Base-by-base conservation (phyloP, 2,797 vertebrate genomes). In the Odontamblyopus lacepedii region DNA sequence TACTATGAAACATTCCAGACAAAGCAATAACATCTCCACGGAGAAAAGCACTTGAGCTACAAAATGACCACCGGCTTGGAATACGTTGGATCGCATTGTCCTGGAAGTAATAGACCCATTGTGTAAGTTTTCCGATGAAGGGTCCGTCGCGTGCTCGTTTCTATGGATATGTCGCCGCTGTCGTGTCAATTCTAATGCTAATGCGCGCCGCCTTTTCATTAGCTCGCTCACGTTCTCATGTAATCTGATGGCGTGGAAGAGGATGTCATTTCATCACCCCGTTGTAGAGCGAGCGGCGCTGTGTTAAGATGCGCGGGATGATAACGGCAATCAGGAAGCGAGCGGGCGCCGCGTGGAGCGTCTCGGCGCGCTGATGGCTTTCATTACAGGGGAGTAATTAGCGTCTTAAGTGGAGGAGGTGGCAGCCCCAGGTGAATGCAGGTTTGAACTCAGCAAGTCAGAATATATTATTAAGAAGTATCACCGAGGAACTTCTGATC, bases 361-460 rank as follows among this genome's bases (percentile, higher is more conserved):
- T 83, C 64, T 78, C 81, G 78, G 75, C 73, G 74, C 63, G 74
- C 81, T 89, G 86, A 92, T 90, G 88, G 79, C 82, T 85, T 87
- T 91, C 85, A 86, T 90, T 88, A 85, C 76, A 72, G 76, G 70
- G 79, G 73, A 81, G 85, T 88, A 87, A 89, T 92, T 88, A 91
- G 80, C 74, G 72, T 76, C 83, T 80, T 57, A 74, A 85, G 83
- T 82, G 78, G 82, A 74, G 77, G 72, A 77, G 80, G 76, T 76
- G 67, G 5, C 53, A 83, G 83, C 82, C 79, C 80, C 70, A 65
- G 75, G 80, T 81, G 78, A 78, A 74, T 79, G 81, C 78, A 81
- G 78, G 75, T 85, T 84, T 87, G 81, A 82, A 87, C 78, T 85
- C 83, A 77, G 70, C 67, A 74, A 78, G 76, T 77, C 76, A 38